Evolutionary conservation across 2,888 invertebrate species (phyloP).

Genomic region (Alviniconcha strummeri): DNA sequence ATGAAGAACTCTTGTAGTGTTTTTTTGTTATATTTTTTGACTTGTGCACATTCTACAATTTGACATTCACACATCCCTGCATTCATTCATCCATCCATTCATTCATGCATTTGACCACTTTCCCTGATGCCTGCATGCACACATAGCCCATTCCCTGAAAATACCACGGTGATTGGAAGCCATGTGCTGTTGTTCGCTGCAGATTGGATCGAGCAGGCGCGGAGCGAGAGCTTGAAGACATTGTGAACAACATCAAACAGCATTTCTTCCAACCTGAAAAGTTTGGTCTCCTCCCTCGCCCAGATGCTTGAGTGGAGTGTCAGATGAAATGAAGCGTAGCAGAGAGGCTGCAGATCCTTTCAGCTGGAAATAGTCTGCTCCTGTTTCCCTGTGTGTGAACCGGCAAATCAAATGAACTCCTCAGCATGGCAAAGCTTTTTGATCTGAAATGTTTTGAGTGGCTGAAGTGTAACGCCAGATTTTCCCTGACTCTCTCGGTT

Average conservation of each 20-base stretch:
- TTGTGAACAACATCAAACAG: constrained; percentile 85
- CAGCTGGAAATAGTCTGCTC: neutral
- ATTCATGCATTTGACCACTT: too few species aligned
- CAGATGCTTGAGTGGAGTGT: constrained; percentile 38
- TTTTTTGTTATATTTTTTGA: neutral
- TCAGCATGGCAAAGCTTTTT: neutral
- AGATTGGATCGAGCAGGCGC: constrained; percentile 82
- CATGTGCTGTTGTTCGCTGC: constrained; percentile 44
- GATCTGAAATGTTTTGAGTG: too few species aligned
- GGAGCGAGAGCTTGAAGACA: constrained; percentile 80
- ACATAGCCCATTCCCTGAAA: too few species aligned
- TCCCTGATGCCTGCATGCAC: too few species aligned
- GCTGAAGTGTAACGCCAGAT: too few species aligned
- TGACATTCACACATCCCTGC: too few species aligned
- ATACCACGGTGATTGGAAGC: too few species aligned
- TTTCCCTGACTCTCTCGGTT: too few species aligned
- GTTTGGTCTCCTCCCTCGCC: constrained; percentile 78
- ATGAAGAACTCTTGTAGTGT: too few species aligned
- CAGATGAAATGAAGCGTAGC: neutral
- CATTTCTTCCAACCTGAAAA: constrained; percentile 87
- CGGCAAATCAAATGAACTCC: neutral
- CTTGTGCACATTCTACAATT: too few species aligned
- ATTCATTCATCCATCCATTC: too few species aligned
- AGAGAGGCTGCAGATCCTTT: neutral
- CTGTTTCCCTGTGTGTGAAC: neutral